Evolutionary conservation across 30 jellyfish, hydroid and myxozoan genomes (phyloP), one percentile per base, ranked within the genome.

Genomic region (Morbakka virulenta): DNA sequence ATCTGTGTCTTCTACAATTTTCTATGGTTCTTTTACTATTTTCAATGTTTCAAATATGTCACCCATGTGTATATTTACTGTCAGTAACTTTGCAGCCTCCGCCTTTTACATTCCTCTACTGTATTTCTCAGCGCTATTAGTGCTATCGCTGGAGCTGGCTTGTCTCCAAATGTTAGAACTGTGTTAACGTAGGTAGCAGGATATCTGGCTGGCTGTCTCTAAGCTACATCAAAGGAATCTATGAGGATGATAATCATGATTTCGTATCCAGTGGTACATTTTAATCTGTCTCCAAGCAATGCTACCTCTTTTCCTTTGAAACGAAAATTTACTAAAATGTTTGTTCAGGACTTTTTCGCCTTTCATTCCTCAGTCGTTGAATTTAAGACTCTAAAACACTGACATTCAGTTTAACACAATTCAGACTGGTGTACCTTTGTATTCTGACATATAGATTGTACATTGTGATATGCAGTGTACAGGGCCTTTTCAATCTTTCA

Each of bases 401-500:
- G 83, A 31, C 1, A 82, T 48, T 47, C 86, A 32, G 64, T 86
- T 79, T 64, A 68, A 77, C 35, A 86, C 94, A 22, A 86, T 71
- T 57, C 94, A 62, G 88, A 51, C 68, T 3, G 88, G 93, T 61
- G 96, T 68, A 35, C 81, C 33, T 67, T 35, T 52, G 76, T 51
- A 35, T 23, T 85, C 86, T 36, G 73, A 77, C 48, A 75, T 66
- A 13, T 67, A 30, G 32, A 85, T 52, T 13, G 86, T 81, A 75
- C 76, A 91, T 35, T 85, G 95, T 36, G 81, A 72, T 50, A 85
- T 67, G 90, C 76, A 76, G 50, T 85, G 91, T 66, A 68, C 81
- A 14, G 83, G 83, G 50, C 84, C 89, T 41, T 74, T 49, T 35
- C 65, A 74, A 3, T 74, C 79, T 29, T 28, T 64, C 62, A 62